Percentiles rank a stretch among this genome's conserved stretches.
Conservation (phyloP, 2,797 vertebrate species). For the Leptodactylus fallax region DNA sequence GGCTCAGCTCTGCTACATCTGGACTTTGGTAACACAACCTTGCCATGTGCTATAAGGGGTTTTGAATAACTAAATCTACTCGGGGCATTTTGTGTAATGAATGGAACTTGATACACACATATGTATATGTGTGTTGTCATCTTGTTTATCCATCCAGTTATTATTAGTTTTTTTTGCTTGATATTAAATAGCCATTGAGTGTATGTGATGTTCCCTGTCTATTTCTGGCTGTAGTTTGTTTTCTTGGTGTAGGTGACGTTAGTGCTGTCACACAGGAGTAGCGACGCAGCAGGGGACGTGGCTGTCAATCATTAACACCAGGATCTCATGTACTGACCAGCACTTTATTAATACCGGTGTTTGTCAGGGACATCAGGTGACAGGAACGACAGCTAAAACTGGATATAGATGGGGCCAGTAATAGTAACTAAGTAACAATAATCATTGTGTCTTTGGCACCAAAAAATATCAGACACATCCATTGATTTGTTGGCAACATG, state of each 20-base stretch:
- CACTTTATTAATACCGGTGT: neutral
- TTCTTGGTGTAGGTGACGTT: slow-evolving; percentile 33
- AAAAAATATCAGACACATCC: neutral
- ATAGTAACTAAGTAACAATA: neutral
- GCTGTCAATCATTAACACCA: slow-evolving; percentile 56
- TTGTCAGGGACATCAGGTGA: neutral
- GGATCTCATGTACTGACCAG: slow-evolving; percentile 3
- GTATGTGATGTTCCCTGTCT: neutral
- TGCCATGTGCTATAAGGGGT: neutral
- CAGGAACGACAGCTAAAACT: neutral
- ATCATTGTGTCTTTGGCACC: too few relatives aligned
- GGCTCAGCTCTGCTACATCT: neutral
- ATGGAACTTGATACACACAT: neutral
- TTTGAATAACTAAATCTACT: neutral
- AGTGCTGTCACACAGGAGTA: slow-evolving; percentile 30
- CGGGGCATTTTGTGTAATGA: neutral
- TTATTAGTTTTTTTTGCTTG: neutral
- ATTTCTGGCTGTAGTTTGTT: slow-evolving; percentile 37
- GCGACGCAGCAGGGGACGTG: neutral
- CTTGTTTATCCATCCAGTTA: neutral
- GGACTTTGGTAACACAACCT: neutral
- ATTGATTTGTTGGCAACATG: neutral
- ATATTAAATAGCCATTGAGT: neutral
- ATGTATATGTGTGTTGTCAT: neutral
- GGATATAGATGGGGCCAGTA: neutral